Conservation (phyloP, 2,113 vertebrate genomes). For the Marcusenius ussheri region DNA sequence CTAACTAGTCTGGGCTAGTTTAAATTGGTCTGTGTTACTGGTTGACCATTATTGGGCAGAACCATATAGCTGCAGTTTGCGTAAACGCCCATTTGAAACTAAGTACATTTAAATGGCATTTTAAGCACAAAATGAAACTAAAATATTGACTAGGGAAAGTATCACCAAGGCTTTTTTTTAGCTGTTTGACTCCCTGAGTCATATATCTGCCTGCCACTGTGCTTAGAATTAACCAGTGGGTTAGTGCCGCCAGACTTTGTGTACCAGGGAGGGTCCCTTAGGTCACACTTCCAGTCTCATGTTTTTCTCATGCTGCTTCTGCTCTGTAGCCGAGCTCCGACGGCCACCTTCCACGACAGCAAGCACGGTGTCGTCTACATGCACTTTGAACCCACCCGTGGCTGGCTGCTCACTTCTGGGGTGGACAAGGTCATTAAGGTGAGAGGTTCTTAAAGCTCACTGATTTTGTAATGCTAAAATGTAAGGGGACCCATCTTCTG, state of each 20-base stretch:
- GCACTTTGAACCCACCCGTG: constrained; percentile 87
- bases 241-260: neutral
- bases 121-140: neutral
- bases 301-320: neutral
- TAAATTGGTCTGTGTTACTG: neutral
- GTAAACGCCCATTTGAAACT: neutral
- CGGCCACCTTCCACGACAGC: constrained; percentile 91
- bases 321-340: constrained; percentile 77
- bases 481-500: neutral
- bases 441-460: constrained; percentile 6
- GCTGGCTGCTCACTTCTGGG: constrained; percentile 86
- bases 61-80: neutral
- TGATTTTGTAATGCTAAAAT: neutral
- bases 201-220: neutral
- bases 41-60: neutral
- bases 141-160: neutral
- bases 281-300: neutral
- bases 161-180: neutral
- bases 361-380: constrained; percentile 87
- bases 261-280: neutral
- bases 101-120: neutral
- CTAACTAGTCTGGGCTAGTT: neutral
- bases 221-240: neutral
- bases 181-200: neutral
- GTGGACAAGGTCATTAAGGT: constrained; percentile 94